These are phyloP conservation scores for Cheirogaleus major DNA, from an alignment of 2,797 vertebrate genomes.

Conservation along the genomic window DNA sequence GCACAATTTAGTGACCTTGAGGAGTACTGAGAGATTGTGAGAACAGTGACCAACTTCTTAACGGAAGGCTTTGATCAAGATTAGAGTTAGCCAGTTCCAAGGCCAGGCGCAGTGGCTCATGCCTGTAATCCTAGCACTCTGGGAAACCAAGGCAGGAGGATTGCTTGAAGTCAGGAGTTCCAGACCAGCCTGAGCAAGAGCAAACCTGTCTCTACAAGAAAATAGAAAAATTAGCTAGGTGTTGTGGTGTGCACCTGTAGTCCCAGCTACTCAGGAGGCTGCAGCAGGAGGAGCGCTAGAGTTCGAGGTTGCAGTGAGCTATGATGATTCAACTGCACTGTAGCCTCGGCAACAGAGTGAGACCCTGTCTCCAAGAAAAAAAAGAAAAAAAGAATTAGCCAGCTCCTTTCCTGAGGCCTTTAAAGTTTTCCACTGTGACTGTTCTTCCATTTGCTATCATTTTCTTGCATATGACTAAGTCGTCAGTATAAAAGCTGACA, in stretches of 20 bases:
- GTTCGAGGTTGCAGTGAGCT: background rate
- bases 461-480: background rate
- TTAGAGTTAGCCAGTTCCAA: background rate
- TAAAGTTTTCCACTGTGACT: background rate
- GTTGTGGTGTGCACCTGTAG: background rate
- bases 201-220: background rate
- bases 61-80: background rate
- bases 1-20: background rate
- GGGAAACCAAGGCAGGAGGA: background rate
- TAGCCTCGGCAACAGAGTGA: background rate
- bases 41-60: background rate
- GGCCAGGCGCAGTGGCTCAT: no score
- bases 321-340: background rate
- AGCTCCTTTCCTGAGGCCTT: background rate
- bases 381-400: background rate
- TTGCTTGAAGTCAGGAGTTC: background rate
- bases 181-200: background rate
- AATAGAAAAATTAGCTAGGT: background rate
- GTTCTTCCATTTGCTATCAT: background rate
- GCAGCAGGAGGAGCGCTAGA: background rate
- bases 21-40: background rate
- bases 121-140: background rate
- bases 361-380: background rate
- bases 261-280: background rate
- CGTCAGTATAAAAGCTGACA: background rate